These are phyloP conservation scores for Eutrigla gurnardus DNA, from an alignment of 2,797 vertebrate species.

Conservation along the genomic window DNA sequence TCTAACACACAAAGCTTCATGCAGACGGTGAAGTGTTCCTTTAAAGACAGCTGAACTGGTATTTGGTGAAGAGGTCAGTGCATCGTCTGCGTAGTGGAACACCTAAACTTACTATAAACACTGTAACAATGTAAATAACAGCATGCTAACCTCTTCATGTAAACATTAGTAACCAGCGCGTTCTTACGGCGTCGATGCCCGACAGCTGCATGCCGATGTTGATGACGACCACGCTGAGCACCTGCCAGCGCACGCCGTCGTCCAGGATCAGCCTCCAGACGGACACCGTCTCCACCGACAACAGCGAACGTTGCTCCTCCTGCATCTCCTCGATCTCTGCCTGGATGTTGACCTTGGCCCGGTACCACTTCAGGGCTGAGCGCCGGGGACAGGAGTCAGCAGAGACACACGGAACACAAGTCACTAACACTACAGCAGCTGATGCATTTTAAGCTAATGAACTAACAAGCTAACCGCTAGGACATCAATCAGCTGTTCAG, in stretches of 20 bases:
- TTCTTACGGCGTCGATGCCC: constrained; percentile 91
- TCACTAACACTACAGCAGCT: neutral
- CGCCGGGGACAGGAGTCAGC: neutral
- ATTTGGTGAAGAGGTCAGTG: no score
- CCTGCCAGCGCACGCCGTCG: constrained; percentile 86
- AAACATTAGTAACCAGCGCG: neutral
- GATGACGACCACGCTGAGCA: constrained; percentile 88
- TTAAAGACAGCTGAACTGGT: no score
- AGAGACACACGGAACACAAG: neutral
- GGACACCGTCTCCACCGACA: constrained; percentile 81
- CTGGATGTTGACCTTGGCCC: constrained; percentile 86
- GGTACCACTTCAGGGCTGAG: constrained; percentile 87
- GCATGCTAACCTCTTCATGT: neutral
- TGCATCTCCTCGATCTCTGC: constrained; percentile 91
- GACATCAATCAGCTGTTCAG: no score
- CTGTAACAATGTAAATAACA: no score
- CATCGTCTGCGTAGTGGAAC: no score
- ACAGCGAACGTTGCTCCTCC: constrained; percentile 89
- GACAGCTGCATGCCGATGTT: constrained; percentile 95
- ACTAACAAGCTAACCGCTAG: neutral
- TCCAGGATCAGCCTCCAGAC: constrained; percentile 86
- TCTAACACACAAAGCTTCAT: no score
- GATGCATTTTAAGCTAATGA: neutral
- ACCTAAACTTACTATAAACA: no score
- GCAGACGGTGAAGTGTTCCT: no score